A percentile compares a stretch with the other conserved stretches of the same genome.
Evolutionary conservation across 30 jellyfish, hydroid and myxozoan genomes (phyloP).

Genomic region (Cassiopea andromeda): DNA sequence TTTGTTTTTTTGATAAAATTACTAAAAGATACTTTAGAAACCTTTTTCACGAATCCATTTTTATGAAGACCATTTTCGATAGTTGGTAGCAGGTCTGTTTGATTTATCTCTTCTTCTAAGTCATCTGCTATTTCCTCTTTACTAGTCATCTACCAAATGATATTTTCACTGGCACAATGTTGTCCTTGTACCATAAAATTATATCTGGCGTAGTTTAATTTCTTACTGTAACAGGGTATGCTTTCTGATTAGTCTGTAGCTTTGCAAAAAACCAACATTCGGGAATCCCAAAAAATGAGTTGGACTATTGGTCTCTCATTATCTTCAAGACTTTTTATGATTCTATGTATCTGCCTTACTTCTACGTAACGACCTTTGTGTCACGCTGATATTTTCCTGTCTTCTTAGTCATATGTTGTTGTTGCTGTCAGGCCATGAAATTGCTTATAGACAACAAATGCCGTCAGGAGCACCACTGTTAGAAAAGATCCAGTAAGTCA

Average conservation of each 20-base stretch:
- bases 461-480: no score
- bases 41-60: neutral
- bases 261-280: no score
- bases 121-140: slow-evolving; percentile 14
- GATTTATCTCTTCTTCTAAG: slow-evolving; percentile 19
- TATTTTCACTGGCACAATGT: neutral
- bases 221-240: no score
- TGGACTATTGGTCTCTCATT: no score
- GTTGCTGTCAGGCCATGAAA: neutral
- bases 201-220: no score
- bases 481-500: no score
- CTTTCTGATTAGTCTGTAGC: no score
- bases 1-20: no score
- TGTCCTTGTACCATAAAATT: neutral
- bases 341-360: no score
- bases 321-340: no score
- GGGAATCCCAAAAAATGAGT: no score
- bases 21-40: neutral
- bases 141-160: slow-evolving; percentile 24
- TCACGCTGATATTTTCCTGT: neutral
- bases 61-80: slow-evolving; percentile 1
- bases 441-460: no score
- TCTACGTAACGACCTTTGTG: neutral
- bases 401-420: neutral
- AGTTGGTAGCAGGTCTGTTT: neutral